These are phyloP conservation scores for Escarpia spicata DNA, from an alignment of 2,888 invertebrate species.

Conservation along the genomic window DNA sequence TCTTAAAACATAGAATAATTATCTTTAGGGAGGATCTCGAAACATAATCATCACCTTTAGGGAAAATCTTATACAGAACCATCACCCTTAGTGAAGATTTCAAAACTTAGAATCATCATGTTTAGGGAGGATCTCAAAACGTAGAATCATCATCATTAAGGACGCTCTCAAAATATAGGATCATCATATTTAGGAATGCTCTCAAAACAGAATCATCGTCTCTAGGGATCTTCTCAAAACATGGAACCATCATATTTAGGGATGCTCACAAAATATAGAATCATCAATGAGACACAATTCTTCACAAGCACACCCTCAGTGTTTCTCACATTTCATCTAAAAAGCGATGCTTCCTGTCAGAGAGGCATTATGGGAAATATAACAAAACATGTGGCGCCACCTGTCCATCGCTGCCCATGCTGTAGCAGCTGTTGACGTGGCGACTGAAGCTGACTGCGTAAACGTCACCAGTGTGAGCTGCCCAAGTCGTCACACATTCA, in stretches of 20 bases:
- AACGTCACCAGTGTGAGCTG: conserved; percentile 70
- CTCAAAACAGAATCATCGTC: no score
- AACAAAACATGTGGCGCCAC: conserved; percentile 51
- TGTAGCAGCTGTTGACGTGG: conserved; percentile 71
- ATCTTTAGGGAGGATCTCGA: background rate
- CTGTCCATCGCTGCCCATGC: conserved; percentile 71
- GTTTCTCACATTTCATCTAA: background rate
- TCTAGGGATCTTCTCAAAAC: no score
- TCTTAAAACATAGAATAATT: no score
- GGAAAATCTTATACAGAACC: background rate
- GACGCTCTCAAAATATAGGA: no score
- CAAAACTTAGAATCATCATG: background rate
- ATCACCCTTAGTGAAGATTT: background rate
- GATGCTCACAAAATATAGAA: no score
- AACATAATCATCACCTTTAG: background rate
- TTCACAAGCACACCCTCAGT: background rate
- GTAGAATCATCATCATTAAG: background rate
- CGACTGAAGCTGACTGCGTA: conserved; percentile 70
- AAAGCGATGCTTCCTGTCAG: background rate
- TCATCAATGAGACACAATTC: background rate
- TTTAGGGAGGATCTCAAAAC: background rate
- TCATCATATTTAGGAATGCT: no score
- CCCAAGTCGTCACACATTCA: conserved; percentile 71
- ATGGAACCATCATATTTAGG: no score
- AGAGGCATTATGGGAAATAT: conserved; percentile 19